Base-by-base conservation (phyloP, 1,140 invertebrate genomes). In the Propsilocerus akamusi region DNA sequence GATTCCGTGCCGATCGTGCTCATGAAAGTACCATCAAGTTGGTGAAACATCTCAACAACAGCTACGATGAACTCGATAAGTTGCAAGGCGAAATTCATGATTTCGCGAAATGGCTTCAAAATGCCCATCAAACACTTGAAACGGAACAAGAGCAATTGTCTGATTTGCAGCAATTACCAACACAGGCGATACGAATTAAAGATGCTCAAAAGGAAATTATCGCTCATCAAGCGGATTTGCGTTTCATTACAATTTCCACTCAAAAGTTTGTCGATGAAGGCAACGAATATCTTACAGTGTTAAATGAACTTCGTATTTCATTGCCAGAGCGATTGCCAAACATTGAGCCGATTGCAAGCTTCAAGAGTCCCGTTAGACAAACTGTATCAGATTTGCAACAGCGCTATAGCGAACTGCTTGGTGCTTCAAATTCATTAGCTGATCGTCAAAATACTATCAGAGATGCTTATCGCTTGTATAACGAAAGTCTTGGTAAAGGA, bases 221-320 rank as follows among this genome's bases (percentile, higher is more conserved):
- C 56, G 83, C 88, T 2, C 91, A 95, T 59, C 89, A 95, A 66
- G 92, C 89, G 1, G 92, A 97, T 68, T 68, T 95, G 2, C 72
- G 91, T 22, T 96, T 94, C 62, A 90, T 95, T 51, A 91, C 88
- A 1, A 93, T 96, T 82, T 80, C 87, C 1, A 87, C 87, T 0
- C 89, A 95, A 67, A 94, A 94, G 65, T 96, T 94, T 65, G 77
- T 92, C 26, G 89, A 94, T 58, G 88, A 95, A 64, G 87, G 86
- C 58, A 92, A 90, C 72, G 86, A 91, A 54, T 91, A 88, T 65
- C 67, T 91, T 2, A 73, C 75, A 25, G 71, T 80, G 11, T 68
- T 93, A 26, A 93, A 92, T 62, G 83, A 89, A 48, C 90, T 87
- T 67, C 75, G 88, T 37, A 87, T 83, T 2, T 76, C 77, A 32